Evolutionary conservation across 2,797 vertebrate species (phyloP).

Genomic region (Crypturellus tataupa): DNA sequence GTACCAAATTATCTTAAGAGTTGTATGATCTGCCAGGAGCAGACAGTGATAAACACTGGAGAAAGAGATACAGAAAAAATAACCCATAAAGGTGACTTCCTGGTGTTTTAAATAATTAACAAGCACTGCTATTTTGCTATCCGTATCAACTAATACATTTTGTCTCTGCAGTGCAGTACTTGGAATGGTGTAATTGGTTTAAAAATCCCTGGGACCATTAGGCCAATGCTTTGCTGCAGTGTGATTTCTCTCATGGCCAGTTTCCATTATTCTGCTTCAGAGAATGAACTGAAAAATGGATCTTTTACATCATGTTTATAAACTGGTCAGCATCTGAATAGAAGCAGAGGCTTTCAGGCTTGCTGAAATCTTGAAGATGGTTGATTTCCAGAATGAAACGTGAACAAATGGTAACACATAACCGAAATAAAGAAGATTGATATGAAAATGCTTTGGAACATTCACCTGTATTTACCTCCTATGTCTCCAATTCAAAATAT

Average conservation of each 20-base stretch:
- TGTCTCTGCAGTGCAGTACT: neutral
- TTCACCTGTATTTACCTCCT: neutral
- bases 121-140: neutral
- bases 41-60: neutral
- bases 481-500: neutral
- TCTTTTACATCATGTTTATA: neutral
- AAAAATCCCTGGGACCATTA: neutral
- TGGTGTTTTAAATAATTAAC: conserved; percentile 4
- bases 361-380: neutral
- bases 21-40: neutral
- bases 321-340: neutral
- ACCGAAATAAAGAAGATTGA: neutral
- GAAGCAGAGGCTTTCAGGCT: neutral
- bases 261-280: neutral
- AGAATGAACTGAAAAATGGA: neutral
- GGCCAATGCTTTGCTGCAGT: neutral
- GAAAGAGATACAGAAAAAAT: neutral
- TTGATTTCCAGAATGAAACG: neutral
- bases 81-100: neutral
- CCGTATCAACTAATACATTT: neutral
- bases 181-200: neutral
- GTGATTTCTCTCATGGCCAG: conserved; percentile 4
- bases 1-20: neutral
- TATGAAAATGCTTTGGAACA: neutral
- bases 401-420: neutral